A percentile compares a stretch with the other conserved stretches of the same genome.
These are phyloP conservation scores for Catharus ustulatus DNA, from an alignment of 2,797 vertebrate genomes.

Conservation along the genomic window DNA sequence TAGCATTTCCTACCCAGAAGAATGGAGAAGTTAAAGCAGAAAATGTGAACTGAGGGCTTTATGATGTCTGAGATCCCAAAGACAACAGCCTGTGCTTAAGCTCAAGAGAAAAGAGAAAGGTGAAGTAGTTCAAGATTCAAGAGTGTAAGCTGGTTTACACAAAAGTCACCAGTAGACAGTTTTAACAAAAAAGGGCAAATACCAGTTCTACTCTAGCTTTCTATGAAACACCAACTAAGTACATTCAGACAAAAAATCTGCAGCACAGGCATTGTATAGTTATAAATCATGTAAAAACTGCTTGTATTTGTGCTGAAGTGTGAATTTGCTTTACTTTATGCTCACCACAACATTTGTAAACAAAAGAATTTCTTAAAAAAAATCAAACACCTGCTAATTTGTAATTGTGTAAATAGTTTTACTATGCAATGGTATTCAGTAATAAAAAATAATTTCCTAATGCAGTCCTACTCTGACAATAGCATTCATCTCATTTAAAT, in stretches of 20 bases:
- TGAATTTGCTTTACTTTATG: background rate
- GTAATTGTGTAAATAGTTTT: background rate
- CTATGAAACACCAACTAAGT: background rate
- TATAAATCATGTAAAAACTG: background rate
- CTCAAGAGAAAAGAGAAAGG: background rate
- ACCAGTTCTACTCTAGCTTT: background rate
- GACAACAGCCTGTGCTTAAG: background rate
- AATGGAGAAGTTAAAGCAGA: background rate
- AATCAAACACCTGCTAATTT: background rate
- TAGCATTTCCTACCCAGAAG: background rate
- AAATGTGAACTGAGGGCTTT: background rate
- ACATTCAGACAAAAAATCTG: background rate
- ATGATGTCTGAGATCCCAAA: background rate
- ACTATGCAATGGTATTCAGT: background rate
- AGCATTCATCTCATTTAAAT: background rate
- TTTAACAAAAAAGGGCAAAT: background rate
- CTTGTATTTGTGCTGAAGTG: background rate
- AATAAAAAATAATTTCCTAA: background rate
- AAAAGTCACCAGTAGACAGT: background rate
- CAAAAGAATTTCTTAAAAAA: background rate
- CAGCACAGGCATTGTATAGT: background rate
- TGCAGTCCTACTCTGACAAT: background rate
- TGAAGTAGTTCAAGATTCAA: background rate
- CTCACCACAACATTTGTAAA: background rate
- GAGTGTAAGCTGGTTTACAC: constrained; percentile 7